A percentile compares a stretch with the other conserved stretches of the same genome.
Evolutionary conservation across 2,113 vertebrate genomes (phyloP).

Genomic region (Limanda limanda): DNA sequence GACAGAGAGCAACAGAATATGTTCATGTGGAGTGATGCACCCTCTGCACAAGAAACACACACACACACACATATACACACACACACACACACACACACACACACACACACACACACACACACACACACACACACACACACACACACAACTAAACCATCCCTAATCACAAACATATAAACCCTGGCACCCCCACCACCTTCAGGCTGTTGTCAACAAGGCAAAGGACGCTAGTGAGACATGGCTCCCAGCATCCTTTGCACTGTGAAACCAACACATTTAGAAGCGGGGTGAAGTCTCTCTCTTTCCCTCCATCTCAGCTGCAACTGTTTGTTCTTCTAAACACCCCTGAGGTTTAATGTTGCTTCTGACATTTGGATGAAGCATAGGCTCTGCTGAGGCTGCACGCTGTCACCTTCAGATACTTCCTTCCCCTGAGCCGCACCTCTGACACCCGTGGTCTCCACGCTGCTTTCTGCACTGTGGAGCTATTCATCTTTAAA

Average conservation of each 20-base stretch:
- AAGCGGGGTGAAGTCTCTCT: conserved; percentile 3
- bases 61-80: neutral
- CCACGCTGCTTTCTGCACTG: neutral
- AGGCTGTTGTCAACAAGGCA: conserved; percentile 52
- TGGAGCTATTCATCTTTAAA: neutral
- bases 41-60: conserved; percentile 6
- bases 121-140: conserved; percentile 1
- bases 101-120: conserved; percentile 3
- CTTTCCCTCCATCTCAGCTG: neutral
- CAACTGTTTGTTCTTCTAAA: conserved; percentile 48
- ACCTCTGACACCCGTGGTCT: neutral
- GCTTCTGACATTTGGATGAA: conserved; percentile 54
- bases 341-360: conserved; percentile 30
- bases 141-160: conserved; percentile 8
- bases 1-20: conserved; percentile 3
- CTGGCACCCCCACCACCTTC: neutral
- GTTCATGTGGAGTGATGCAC: neutral
- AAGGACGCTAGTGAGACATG: conserved; percentile 54
- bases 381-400: conserved; percentile 16
- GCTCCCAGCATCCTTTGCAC: conserved; percentile 65
- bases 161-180: conserved; percentile 2
- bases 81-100: neutral
- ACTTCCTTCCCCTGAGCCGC: neutral
- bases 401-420: neutral
- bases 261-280: conserved; percentile 54